phyloP scores from a whole-genome alignment of 2,113 vertebrate species.

The Tetraodon nigroviridis region DNA sequence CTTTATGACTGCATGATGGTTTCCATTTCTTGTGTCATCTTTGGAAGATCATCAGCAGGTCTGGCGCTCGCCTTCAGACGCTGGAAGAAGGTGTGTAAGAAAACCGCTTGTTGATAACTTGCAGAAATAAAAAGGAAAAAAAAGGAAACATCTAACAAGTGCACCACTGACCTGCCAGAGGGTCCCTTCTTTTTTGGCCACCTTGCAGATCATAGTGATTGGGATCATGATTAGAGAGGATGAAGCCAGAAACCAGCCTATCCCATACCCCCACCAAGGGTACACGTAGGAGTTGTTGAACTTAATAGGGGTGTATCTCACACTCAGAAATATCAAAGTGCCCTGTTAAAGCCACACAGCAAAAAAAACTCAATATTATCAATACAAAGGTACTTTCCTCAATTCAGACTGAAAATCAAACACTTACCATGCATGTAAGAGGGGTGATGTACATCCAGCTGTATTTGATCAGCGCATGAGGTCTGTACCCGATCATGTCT shows the following conservation, averaged over 20 bases:
- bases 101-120: background rate
- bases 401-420: background rate
- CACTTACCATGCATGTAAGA: slow-evolving; percentile 60
- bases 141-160: background rate
- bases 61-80: slow-evolving; percentile 46
- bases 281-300: slow-evolving; percentile 70
- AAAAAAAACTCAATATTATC: background rate
- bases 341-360: slow-evolving; percentile 40
- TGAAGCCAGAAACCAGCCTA: slow-evolving; percentile 67
- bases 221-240: slow-evolving; percentile 65
- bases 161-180: slow-evolving; percentile 60
- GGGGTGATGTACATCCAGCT: slow-evolving; percentile 67
- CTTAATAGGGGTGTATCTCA: slow-evolving; percentile 63
- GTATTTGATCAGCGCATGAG: slow-evolving; percentile 62
- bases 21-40: slow-evolving; percentile 37
- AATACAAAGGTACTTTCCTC: background rate
- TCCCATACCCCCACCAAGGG: slow-evolving; percentile 65
- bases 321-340: slow-evolving; percentile 60
- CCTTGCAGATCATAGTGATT: slow-evolving; percentile 58
- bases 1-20: slow-evolving; percentile 4
- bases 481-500: slow-evolving; percentile 73
- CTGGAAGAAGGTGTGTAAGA: slow-evolving; percentile 23
- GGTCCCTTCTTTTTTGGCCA: slow-evolving; percentile 54
- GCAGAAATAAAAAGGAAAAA: background rate
- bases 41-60: slow-evolving; percentile 51